phyloP scores from a whole-genome alignment of 2,113 vertebrate species.

The Athene cunicularia region DNA sequence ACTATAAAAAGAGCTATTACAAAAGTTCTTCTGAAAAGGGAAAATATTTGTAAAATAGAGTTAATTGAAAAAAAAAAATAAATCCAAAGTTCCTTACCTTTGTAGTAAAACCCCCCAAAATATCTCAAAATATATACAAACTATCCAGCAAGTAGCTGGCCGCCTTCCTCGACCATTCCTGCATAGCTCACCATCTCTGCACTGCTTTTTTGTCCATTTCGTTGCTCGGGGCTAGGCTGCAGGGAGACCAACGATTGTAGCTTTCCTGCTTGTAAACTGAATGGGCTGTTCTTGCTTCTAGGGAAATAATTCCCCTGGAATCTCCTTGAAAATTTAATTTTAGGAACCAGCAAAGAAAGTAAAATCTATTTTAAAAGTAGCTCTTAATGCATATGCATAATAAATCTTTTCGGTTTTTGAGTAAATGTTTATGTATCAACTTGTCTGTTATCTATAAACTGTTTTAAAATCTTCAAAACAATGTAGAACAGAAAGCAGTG shows the following conservation, averaged over 20 bases:
- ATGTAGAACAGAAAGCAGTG: neutral
- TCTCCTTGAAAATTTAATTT: neutral
- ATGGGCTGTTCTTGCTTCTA: neutral
- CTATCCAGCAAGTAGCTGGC: fast-evolving
- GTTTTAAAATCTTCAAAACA: neutral
- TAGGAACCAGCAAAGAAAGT: neutral
- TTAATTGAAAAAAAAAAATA: neutral
- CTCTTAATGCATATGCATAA: neutral
- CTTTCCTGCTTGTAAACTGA: neutral
- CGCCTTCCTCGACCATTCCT: neutral
- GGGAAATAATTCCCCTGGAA: neutral
- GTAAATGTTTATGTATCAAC: neutral
- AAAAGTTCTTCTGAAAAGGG: neutral
- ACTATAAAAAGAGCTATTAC: neutral
- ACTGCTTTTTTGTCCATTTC: neutral
- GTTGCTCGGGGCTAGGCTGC: neutral
- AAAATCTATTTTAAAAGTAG: neutral
- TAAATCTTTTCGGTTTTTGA: neutral
- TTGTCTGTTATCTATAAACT: neutral
- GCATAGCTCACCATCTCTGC: fast-evolving
- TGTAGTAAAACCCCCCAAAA: neutral
- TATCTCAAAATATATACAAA: neutral
- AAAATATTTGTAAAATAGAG: neutral
- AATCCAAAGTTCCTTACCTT: neutral
- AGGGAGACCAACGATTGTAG: fast-evolving